Percentiles rank a stretch among this genome's conserved stretches.
These are phyloP conservation scores for Maniola jurtina DNA, from an alignment of 1,140 invertebrate genomes.

Conservation along the genomic window DNA sequence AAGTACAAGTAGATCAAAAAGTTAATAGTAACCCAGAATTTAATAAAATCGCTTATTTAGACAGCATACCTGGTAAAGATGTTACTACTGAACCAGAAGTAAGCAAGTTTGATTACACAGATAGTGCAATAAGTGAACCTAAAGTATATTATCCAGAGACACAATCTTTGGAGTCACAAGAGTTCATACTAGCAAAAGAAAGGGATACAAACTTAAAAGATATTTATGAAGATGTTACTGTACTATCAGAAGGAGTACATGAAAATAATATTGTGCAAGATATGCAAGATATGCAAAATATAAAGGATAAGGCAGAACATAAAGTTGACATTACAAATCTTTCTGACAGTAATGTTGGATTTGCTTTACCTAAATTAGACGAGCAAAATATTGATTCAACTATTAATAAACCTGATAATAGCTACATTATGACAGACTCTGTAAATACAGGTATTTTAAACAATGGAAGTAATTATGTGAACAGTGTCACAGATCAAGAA, in stretches of 20 bases:
- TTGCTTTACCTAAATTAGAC: not conserved
- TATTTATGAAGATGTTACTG: slow-evolving; percentile 12
- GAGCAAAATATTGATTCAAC: not conserved
- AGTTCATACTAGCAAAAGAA: slow-evolving; percentile 19
- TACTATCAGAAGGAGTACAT: not conserved
- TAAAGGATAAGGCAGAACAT: not conserved
- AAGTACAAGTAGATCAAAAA: not conserved
- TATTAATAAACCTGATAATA: not conserved
- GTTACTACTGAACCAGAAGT: not conserved
- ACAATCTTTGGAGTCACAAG: not conserved
- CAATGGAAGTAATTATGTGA: not conserved
- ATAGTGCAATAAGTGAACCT: not conserved
- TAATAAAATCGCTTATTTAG: not conserved
- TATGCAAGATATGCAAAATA: not conserved
- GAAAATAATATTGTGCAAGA: not conserved
- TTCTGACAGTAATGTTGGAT: not conserved
- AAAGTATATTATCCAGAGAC: not conserved
- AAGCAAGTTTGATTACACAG: not conserved
- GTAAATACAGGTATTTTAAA: too few species aligned
- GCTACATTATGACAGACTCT: not conserved
- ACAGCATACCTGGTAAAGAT: not conserved
- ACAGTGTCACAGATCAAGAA: not conserved
- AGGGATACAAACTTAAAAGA: slow-evolving; percentile 20
- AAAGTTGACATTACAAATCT: not conserved
- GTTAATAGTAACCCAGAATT: not conserved